Percentiles rank a stretch among this genome's conserved stretches.
These are phyloP conservation scores for Lineus longissimus DNA, from an alignment of 1,140 invertebrate species.

Conservation along the genomic window DNA sequence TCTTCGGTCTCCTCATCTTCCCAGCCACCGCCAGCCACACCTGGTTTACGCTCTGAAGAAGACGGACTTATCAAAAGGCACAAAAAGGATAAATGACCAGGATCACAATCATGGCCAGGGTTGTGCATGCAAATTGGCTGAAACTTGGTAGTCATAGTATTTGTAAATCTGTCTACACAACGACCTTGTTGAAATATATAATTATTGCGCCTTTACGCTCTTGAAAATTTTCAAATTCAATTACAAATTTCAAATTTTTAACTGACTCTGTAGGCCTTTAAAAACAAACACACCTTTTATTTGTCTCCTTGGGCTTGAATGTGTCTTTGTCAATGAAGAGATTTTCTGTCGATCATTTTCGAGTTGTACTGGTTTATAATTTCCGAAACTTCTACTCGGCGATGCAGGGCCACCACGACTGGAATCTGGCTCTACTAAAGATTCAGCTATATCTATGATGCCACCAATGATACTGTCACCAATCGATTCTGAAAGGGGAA, in stretches of 20 bases:
- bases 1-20: slow-evolving; percentile 25
- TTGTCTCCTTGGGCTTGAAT: neutral
- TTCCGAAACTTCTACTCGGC: slow-evolving; percentile 11
- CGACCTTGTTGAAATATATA: no score
- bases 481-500: slow-evolving; percentile 16
- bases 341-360: neutral
- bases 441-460: slow-evolving; percentile 19
- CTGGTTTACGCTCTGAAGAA: slow-evolving; percentile 19
- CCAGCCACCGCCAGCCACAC: slow-evolving; percentile 37
- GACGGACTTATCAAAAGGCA: no score
- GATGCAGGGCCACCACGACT: slow-evolving; percentile 19
- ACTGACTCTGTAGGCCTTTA: no score
- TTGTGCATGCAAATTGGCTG: no score
- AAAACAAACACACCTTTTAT: slow-evolving; percentile 1
- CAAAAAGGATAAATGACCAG: no score
- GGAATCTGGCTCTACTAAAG: slow-evolving; percentile 20
- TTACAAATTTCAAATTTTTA: no score
- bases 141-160: no score
- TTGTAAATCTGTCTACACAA: no score
- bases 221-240: slow-evolving; percentile 8
- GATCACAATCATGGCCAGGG: no score
- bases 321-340: neutral
- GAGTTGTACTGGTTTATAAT: neutral
- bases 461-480: slow-evolving; percentile 25
- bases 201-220: no score